A percentile compares a stretch with the other conserved stretches of the same genome.
Conservation (phyloP, 2,797 vertebrate species). For the Chaetodon trifasciatus region DNA sequence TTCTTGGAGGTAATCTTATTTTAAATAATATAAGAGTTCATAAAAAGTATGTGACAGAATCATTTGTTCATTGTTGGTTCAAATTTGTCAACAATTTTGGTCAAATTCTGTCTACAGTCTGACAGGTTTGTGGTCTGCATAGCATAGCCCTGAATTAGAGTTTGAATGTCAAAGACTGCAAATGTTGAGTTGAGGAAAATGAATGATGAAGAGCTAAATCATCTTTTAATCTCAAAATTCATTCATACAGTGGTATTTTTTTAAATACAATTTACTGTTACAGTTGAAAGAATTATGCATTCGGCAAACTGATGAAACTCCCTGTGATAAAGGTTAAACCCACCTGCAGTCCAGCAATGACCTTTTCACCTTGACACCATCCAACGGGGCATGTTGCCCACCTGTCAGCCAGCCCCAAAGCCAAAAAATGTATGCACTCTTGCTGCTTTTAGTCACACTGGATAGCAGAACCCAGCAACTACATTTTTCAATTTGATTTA, state of each 20-base stretch:
- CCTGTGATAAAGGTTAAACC: conserved; percentile 28
- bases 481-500: neutral
- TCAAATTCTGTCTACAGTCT: neutral
- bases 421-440: neutral
- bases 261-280: neutral
- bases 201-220: neutral
- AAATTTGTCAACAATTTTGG: too few species aligned
- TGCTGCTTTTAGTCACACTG: neutral
- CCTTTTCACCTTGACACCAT: conserved; percentile 31
- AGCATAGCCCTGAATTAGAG: neutral
- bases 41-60: too few species aligned
- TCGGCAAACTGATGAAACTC: neutral
- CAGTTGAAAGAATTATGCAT: neutral
- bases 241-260: neutral
- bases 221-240: neutral
- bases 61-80: too few species aligned
- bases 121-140: neutral
- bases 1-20: too few species aligned
- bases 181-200: neutral
- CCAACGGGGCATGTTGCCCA: neutral
- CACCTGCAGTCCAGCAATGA: neutral
- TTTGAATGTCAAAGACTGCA: neutral
- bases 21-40: too few species aligned
- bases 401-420: neutral
- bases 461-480: neutral